Percentiles rank a stretch among this genome's conserved stretches.
Evolutionary conservation across 2,113 vertebrate genomes (phyloP).

Genomic region (Neodontobutis hainanensis): DNA sequence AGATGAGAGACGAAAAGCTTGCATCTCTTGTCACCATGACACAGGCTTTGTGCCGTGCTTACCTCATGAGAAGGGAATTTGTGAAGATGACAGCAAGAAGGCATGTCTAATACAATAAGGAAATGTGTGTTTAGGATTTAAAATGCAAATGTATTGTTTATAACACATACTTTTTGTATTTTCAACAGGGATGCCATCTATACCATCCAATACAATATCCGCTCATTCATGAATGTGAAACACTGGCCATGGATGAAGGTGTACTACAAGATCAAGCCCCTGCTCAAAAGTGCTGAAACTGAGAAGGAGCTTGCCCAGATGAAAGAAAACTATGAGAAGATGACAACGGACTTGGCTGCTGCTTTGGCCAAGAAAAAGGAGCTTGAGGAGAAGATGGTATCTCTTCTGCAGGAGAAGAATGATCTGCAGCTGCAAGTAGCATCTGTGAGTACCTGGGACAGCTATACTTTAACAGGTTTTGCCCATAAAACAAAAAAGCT

Average conservation of each 20-base stretch:
- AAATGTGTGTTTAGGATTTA: background rate
- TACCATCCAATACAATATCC: slow-evolving; percentile 63
- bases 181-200: slow-evolving; percentile 50
- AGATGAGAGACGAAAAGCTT: slow-evolving; percentile 64
- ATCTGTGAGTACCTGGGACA: slow-evolving; percentile 47
- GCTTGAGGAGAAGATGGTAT: slow-evolving; percentile 66
- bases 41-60: slow-evolving; percentile 60
- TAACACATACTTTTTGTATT: slow-evolving; percentile 1
- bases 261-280: slow-evolving; percentile 72
- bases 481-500: background rate
- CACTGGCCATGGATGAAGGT: slow-evolving; percentile 74
- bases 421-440: slow-evolving; percentile 59
- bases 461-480: slow-evolving; percentile 9
- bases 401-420: slow-evolving; percentile 64
- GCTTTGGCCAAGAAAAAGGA: slow-evolving; percentile 65
- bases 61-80: slow-evolving; percentile 61
- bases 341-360: slow-evolving; percentile 50
- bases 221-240: slow-evolving; percentile 72
- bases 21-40: slow-evolving; percentile 62
- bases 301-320: slow-evolving; percentile 55
- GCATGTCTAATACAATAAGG: slow-evolving; percentile 23
- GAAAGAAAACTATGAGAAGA: slow-evolving; percentile 68
- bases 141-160: background rate
- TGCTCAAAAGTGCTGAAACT: slow-evolving; percentile 65
- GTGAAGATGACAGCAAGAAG: slow-evolving; percentile 60